Percentiles rank a stretch among this genome's conserved stretches.
These are phyloP conservation scores for Nesogale talazaci DNA, from an alignment of 2,113 vertebrate species.

Conservation along the genomic window DNA sequence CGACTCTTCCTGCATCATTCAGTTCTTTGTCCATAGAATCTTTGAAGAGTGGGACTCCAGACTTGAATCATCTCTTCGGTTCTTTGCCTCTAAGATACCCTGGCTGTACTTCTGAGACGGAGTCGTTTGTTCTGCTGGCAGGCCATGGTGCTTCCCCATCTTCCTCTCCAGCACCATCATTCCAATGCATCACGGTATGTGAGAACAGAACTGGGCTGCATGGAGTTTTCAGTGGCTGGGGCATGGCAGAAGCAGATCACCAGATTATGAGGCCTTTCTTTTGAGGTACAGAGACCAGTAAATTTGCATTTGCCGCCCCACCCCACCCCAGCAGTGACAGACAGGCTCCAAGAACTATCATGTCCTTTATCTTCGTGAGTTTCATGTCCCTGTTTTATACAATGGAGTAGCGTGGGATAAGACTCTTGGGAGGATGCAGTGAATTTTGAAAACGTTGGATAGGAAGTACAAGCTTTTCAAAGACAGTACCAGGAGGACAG, in stretches of 20 bases:
- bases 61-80: no score
- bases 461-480: not conserved
- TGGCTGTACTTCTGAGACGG: no score
- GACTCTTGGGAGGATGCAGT: fast-evolving
- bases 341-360: not conserved
- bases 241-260: not conserved
- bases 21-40: no score
- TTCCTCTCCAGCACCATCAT: no score
- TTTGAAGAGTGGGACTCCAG: no score
- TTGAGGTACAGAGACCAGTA: not conserved
- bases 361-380: not conserved
- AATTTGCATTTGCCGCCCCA: no score
- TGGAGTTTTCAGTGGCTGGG: not conserved
- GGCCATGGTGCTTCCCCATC: no score
- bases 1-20: no score
- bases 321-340: no score
- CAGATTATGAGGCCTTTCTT: not conserved
- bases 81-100: no score
- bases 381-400: not conserved
- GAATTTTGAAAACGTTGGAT: not conserved
- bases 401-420: fast-evolving
- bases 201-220: not conserved
- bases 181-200: no score
- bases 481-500: not conserved
- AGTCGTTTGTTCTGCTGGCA: no score